Percentiles rank a stretch among this genome's conserved stretches.
phyloP scores from a whole-genome alignment of 2,797 vertebrate genomes.

The Enteromius thamalakanensis region DNA sequence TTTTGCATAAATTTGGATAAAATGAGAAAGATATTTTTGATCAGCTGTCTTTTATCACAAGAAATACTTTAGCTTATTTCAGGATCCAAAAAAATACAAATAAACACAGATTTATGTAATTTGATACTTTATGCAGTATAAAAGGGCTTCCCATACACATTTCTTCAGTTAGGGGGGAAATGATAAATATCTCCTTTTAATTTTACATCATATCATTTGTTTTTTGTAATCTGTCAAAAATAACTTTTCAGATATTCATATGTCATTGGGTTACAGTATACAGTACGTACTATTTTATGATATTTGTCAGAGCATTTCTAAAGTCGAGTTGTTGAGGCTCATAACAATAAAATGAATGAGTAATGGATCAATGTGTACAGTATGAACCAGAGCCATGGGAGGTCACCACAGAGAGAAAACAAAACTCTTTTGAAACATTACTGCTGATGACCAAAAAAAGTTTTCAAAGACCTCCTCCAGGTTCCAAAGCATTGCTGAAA shows the following conservation, averaged over 20 bases:
- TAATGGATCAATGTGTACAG: neutral
- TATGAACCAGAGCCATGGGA: neutral
- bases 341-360: slow-evolving; percentile 13
- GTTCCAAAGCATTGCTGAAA: neutral
- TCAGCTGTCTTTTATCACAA: neutral
- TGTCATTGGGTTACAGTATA: neutral
- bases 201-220: neutral
- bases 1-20: neutral
- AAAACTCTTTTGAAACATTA: neutral
- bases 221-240: neutral
- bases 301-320: neutral
- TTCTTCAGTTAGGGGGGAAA: neutral
- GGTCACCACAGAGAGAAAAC: neutral
- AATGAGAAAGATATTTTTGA: neutral
- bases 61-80: neutral
- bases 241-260: neutral
- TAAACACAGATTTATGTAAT: neutral
- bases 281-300: neutral
- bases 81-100: neutral
- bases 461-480: neutral
- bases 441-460: neutral
- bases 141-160: neutral
- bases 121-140: neutral
- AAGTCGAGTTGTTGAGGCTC: neutral
- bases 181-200: neutral